Evolutionary conservation across 2,113 vertebrate species (phyloP).

Genomic region (Brienomyrus brachyistius): DNA sequence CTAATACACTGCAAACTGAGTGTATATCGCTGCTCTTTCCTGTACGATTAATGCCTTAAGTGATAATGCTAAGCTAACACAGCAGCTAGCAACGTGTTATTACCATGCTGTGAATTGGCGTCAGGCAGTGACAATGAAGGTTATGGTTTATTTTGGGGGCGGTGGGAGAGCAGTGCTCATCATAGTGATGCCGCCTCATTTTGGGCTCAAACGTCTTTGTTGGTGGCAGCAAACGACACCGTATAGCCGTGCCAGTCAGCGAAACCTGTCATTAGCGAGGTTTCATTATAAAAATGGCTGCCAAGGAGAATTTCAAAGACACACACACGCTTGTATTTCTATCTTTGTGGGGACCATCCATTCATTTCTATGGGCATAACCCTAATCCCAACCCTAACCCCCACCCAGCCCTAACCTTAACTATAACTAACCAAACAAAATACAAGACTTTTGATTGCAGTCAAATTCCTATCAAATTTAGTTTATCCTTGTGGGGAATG

Average conservation of each 20-base stretch:
- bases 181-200: conserved; percentile 59
- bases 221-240: too few species aligned
- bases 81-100: not conserved
- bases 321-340: conserved; percentile 60
- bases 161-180: conserved; percentile 41
- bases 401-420: not conserved
- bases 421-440: not conserved
- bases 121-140: not conserved
- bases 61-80: not conserved
- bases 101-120: not conserved
- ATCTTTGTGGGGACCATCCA: not conserved
- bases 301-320: conserved; percentile 87
- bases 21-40: not conserved
- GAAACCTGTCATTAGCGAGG: conserved; percentile 90
- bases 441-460: not conserved
- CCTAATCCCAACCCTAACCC: not conserved
- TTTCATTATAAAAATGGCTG: conserved; percentile 98
- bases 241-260: conserved; percentile 71
- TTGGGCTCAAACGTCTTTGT: too few species aligned
- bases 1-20: not conserved
- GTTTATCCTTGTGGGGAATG: not conserved
- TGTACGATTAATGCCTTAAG: not conserved
- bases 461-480: not conserved
- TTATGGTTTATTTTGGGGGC: conserved; percentile 27
- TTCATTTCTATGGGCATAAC: not conserved